Evolutionary conservation across 1,140 invertebrate species (phyloP).

Genomic region (Cryptotermes secundus): DNA sequence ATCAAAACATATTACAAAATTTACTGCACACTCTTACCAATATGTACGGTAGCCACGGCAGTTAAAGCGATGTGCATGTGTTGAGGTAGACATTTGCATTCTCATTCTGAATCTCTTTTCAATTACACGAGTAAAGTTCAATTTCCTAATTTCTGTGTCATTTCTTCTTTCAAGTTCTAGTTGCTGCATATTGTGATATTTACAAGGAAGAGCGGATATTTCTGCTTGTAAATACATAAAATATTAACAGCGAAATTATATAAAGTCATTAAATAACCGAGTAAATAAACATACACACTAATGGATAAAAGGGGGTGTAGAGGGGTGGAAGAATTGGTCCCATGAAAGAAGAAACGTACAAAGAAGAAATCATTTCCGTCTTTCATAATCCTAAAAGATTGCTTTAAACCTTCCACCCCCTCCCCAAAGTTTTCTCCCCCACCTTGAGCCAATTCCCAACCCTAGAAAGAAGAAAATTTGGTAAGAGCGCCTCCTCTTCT

Average conservation of each 20-base stretch:
- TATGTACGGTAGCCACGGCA: too few relatives aligned
- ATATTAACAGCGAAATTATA: not conserved
- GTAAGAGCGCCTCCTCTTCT: not conserved
- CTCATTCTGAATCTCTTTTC: too few relatives aligned
- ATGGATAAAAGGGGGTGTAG: not conserved
- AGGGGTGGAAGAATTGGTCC: not conserved
- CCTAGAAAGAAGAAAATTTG: not conserved
- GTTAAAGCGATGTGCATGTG: too few relatives aligned
- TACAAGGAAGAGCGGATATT: too few relatives aligned
- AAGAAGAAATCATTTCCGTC: slow-evolving; percentile 21
- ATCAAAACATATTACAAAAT: too few relatives aligned
- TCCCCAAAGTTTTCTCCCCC: not conserved
- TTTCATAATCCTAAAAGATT: slow-evolving; percentile 26
- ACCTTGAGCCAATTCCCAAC: not conserved
- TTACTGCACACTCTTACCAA: too few relatives aligned
- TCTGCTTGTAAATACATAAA: not conserved
- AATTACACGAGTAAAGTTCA: too few relatives aligned
- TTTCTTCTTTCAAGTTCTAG: too few relatives aligned
- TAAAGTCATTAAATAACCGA: slow-evolving; percentile 23
- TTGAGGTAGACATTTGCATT: too few relatives aligned
- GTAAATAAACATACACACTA: not conserved
- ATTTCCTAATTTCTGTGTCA: too few relatives aligned
- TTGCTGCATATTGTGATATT: too few relatives aligned
- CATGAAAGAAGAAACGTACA: not conserved
- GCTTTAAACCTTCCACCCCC: not conserved